Evolutionary conservation across 2,888 invertebrate species (phyloP), one percentile per base, ranked within the genome.

Genomic region (Tachina fera): DNA sequence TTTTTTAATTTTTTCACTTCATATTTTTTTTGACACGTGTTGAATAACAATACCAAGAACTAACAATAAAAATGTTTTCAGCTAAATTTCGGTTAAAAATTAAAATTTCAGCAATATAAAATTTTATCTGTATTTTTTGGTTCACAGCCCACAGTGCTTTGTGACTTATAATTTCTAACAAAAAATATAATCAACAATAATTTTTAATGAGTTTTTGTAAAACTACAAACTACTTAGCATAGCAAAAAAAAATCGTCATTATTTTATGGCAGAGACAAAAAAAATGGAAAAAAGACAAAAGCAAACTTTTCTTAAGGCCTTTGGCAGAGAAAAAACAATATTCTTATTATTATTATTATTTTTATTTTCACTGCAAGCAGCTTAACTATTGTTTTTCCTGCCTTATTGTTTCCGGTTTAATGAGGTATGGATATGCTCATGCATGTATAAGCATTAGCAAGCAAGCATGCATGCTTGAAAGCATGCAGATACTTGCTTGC

Each of bases 161-260:
- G 0, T 16, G 43, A 13, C 14, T 65, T 51, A 49, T 60, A 45
- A 39, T 77, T 71, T 16, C 22, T 19, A 39, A 43, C n/a, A 61
- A 53, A 53, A 67, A 39, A 53, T 49, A 49, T 71, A 84, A 76
- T 65, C 80, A 84, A 81, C 80, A 77, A 80, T 71, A 80, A 65
- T 76, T 81, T 65, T 86, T 86, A 86, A 86, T 83, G 86, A 86
- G 79, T 83, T 82, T 86, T 82, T 63, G 72, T 14, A 70, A 56
- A 83, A 71, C 79, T 75, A 76, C 82, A 83, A 72, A 80, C 74
- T 72, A 75, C 78, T 82, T 49, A 68, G 47, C 71, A 65, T n/a
- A 58, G 45, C 74, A 31, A 31, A 74, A 86, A 77, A 74, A 86
- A 75, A 53, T 75, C 78, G 19, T 78, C 78, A 74, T 75, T 49